A percentile compares a stretch with the other conserved stretches of the same genome.
phyloP scores from a whole-genome alignment of 2,888 invertebrate species.

The Axea sp. region DNA sequence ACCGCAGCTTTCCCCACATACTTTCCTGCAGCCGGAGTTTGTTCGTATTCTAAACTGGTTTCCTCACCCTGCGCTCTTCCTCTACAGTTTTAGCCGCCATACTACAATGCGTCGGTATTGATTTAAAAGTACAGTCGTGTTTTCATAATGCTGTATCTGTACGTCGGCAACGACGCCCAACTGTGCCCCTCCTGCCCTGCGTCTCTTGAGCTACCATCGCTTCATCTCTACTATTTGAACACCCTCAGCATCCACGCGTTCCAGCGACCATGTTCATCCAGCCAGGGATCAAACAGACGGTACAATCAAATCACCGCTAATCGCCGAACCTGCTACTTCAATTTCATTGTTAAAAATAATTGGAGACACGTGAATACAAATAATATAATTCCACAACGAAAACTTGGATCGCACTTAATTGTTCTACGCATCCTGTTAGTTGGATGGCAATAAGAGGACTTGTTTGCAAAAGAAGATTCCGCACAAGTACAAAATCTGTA shows the following conservation, averaged over 20 bases:
- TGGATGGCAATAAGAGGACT: conserved; percentile 6
- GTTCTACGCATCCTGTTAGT: conserved; percentile 6
- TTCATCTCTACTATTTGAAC: conserved; percentile 63
- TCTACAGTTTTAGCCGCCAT: conserved; percentile 71
- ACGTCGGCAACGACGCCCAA: conserved; percentile 76
- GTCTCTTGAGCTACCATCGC: conserved; percentile 60
- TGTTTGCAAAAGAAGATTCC: background rate
- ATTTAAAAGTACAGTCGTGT: conserved; percentile 80
- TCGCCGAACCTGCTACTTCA: conserved; percentile 70
- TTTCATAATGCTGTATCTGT: conserved; percentile 80
- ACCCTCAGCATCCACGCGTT: conserved; percentile 56
- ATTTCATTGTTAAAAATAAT: conserved; percentile 72
- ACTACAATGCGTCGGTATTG: conserved; percentile 80
- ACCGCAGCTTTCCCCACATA: conserved; percentile 46
- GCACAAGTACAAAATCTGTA: conserved; percentile 4
- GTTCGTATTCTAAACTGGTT: conserved; percentile 62
- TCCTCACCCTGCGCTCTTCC: conserved; percentile 63
- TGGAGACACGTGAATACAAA: conserved; percentile 61
- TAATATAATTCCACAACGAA: conserved; percentile 30
- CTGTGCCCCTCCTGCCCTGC: conserved; percentile 65
- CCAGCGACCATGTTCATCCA: conserved; percentile 55
- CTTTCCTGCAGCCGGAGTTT: conserved; percentile 63
- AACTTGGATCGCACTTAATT: conserved; percentile 16
- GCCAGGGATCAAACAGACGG: conserved; percentile 65
- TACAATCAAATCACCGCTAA: conserved; percentile 75